Evolutionary conservation across 2,797 vertebrate species (phyloP).

Genomic region (Lindbergichthys nudifrons): DNA sequence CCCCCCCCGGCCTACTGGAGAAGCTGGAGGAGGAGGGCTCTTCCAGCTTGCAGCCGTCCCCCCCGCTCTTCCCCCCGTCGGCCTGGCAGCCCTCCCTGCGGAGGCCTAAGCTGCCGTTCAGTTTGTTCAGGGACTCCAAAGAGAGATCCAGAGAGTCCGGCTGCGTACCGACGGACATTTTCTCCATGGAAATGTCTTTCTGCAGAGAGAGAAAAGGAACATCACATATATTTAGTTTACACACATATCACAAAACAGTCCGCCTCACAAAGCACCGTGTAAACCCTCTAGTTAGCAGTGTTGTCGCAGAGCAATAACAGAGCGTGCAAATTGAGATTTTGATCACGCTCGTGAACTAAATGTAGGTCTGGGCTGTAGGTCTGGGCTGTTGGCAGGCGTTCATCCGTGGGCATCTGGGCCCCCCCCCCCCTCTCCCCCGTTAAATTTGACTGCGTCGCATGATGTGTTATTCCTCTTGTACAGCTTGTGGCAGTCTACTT

Average conservation of each 20-base stretch:
- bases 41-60: conserved; percentile 76
- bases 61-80: conserved; percentile 67
- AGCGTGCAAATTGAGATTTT: conserved; percentile 50
- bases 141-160: conserved; percentile 84
- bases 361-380: conserved; percentile 34
- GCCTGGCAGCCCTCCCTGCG: conserved; percentile 52
- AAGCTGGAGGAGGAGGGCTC: conserved; percentile 77
- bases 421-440: conserved; percentile 16
- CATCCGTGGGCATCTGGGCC: conserved; percentile 22
- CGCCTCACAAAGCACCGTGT: neutral
- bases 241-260: neutral
- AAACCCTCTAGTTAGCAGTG: conserved; percentile 17
- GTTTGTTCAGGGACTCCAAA: conserved; percentile 88
- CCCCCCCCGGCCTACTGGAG: conserved; percentile 73
- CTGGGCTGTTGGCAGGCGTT: conserved; percentile 18
- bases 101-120: conserved; percentile 80
- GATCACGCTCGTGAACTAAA: conserved; percentile 51
- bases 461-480: conserved; percentile 6
- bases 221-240: neutral
- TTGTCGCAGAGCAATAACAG: conserved; percentile 41
- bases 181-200: conserved; percentile 86
- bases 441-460: conserved; percentile 12
- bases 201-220: conserved; percentile 60
- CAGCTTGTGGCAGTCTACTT: conserved; percentile 10
- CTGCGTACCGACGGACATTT: conserved; percentile 76